Evolutionary conservation across 1,140 invertebrate genomes (phyloP), one percentile per base, ranked within the genome.

Genomic region (Lethocerus indicus): DNA sequence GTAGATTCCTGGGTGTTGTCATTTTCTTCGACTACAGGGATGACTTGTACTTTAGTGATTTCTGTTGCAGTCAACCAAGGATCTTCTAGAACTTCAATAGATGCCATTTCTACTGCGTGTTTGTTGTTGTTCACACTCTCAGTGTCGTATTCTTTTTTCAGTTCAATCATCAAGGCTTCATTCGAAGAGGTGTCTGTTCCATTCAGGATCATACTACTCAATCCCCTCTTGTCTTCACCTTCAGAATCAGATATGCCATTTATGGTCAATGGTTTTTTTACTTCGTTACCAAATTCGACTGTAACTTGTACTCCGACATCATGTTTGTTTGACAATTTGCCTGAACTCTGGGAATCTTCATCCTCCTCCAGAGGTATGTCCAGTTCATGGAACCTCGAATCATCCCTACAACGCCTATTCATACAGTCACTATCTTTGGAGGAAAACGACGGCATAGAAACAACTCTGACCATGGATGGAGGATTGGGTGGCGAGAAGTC

Each of bases 391-490:
- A 25, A 26, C 25, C 47, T 51, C n/a, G n/a, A n/a, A 41, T 29
- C 48, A 18, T 57, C 50, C 13, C 40, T 54, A 32, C 51, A 46
- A 21, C 35, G 37, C 6, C 62, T 63, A 9, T 65, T 63, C 29
- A 60, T 64, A n/a, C 63, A 59, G 0, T 58, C 60, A 3, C 61
- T 16, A 27, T 60, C 61, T 41, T 77, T 72, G 20, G 67, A 69
- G 47, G 68, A 70, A 7, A 78, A 66, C 49, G 66, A 73, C 6
- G 77, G 78, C 40, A 80, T 60, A 0, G 79, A 81, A 20, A 80
- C 71, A 2, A 81, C 77, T 49, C 77, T 65, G 21, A 79, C 71
- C 51, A 82, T 67, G 36, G 71, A 70, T 0, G 78, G 76, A 20
- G 74, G 73, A 6, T 71, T 68, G 1, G 67, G 62, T 1, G 72